Percentiles rank a stretch among this genome's conserved stretches.
These are phyloP conservation scores for Lepidocolaptes lacrymiger DNA, from an alignment of 2,797 vertebrate species.

Conservation along the genomic window DNA sequence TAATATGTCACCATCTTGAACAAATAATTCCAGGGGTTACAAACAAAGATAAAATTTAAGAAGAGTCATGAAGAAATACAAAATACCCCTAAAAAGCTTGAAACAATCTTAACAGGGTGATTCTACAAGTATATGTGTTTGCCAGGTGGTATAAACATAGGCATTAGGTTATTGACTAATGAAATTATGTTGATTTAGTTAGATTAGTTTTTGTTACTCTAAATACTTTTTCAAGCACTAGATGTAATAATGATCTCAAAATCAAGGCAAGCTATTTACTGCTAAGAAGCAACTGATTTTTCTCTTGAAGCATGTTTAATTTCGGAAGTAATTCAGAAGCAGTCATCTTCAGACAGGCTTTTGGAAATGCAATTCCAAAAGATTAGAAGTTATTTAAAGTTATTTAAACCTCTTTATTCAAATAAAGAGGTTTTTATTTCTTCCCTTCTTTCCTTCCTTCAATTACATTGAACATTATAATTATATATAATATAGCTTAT, in stretches of 20 bases:
- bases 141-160: not conserved
- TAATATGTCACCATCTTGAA: not conserved
- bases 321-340: not conserved
- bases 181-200: not conserved
- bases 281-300: not conserved
- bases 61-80: not conserved
- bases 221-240: not conserved
- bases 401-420: too few species aligned
- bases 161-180: not conserved
- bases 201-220: not conserved
- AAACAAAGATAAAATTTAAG: not conserved
- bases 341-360: not conserved
- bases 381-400: not conserved
- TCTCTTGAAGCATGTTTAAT: not conserved
- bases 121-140: not conserved
- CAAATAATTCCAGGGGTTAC: not conserved
- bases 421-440: accelerated
- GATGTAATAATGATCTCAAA: not conserved
- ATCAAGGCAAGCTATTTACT: not conserved
- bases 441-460: not conserved
- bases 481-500: not conserved
- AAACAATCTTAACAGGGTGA: not conserved
- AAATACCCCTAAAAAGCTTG: not conserved
- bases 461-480: not conserved
- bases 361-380: not conserved